Evolutionary conservation across 2,888 invertebrate genomes (phyloP).

Genomic region (Ormia ochracea): DNA sequence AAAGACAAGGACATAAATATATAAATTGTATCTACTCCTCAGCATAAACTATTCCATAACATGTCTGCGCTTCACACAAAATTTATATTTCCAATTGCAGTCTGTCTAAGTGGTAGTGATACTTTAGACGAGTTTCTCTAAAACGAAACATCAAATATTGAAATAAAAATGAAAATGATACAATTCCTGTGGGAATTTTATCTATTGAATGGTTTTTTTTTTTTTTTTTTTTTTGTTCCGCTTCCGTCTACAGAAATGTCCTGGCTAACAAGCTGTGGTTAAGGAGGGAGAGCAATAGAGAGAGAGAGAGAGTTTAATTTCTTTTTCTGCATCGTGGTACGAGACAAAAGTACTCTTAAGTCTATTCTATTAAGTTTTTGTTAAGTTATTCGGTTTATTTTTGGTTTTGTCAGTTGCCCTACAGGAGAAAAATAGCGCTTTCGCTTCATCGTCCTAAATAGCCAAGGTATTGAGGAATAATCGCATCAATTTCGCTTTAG

Average conservation of each 20-base stretch:
- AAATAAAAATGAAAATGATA: conserved; percentile 38
- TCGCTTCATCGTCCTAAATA: too few species aligned
- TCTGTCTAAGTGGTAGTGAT: conserved; percentile 7
- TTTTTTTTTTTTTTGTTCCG: conserved; percentile 23
- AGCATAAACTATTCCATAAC: conserved; percentile 38
- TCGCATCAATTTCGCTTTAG: too few species aligned
- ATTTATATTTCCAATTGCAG: conserved; percentile 43
- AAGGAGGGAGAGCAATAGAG: not conserved
- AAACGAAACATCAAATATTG: conserved; percentile 39
- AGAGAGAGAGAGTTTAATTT: conserved; percentile 20
- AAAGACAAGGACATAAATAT: too few species aligned
- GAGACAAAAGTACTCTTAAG: conserved; percentile 29
- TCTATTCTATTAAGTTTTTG: conserved; percentile 11
- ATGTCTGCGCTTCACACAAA: not conserved
- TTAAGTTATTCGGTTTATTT: not conserved
- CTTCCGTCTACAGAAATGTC: conserved; percentile 31
- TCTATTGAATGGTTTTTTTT: conserved; percentile 47
- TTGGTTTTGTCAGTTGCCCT: not conserved
- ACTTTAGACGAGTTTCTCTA: conserved; percentile 5
- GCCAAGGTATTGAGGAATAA: too few species aligned
- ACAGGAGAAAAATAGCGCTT: not conserved
- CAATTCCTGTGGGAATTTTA: conserved; percentile 56
- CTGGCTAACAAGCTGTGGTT: conserved; percentile 3
- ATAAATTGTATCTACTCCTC: conserved; percentile 6
- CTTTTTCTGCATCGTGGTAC: not conserved